Base-by-base conservation (phyloP, 1,140 invertebrate genomes). In the Tetranychus cinnabarinus region DNA sequence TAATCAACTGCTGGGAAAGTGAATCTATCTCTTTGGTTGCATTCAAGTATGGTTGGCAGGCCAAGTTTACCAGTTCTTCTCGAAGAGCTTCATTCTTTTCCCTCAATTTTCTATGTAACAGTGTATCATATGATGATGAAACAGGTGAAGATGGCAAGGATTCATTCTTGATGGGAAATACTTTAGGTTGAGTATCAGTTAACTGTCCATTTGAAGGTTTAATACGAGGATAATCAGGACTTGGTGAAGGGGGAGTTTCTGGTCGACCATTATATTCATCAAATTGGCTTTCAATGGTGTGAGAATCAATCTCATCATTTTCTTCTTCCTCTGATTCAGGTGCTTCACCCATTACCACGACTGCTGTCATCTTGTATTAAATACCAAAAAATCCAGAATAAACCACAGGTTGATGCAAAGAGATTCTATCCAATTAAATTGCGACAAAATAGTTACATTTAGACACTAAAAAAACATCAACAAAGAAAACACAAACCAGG, bases 21-120 rank as follows among this genome's bases (percentile, higher is more conserved):
- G 34, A 62, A 45, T 63, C 54, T 10, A 66, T 64, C 60, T 66
- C 65, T 63, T 64, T 66, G 33, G 61, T 59, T 39, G 65, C 65
- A 52, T 57, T 62, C 37, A 63, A 52, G 60, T 64, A 66, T 5
- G 65, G 65, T 36, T 61, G 57, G n/a, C 63, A 64, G 2, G 62
- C 62, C 46, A 66, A 39, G 47, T 63, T 55, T 33, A 63, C 55
- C 3, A 66, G 10, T 57, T 66, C 55, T 56, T 62, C 60, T 33
- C 59, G 52, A 7, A 66, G 45, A 23, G 39, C 42, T 42, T 61
- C 50, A 60, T 66, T 66, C 45, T 63, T 66, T 45, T 66, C 65
- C 61, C 62, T 59, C 63, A 63, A 47, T 46, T 61, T 61, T 13
- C 31, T 13, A 46, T 61, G 60, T 5, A 61, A 35, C 12, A 61